Percentiles rank a stretch among this genome's conserved stretches.
These are phyloP conservation scores for Haliclystus octoradiatus DNA, from an alignment of 30 jellyfish, hydroid and myxozoan species.

Conservation along the genomic window DNA sequence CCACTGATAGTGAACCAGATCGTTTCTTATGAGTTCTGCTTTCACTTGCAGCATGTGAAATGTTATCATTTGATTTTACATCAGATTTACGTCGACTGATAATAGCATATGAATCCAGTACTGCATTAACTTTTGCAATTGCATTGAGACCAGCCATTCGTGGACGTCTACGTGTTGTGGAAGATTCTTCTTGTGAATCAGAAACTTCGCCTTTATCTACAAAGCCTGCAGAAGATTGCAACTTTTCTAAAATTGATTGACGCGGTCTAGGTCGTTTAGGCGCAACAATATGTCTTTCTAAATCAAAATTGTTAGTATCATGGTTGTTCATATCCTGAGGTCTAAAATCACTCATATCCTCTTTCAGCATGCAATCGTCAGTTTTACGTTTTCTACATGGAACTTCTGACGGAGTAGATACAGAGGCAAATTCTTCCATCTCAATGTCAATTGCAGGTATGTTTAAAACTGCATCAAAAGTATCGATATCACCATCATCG, in stretches of 20 bases:
- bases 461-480: too few relatives aligned
- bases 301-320: background rate
- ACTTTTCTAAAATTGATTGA: constrained; percentile 23
- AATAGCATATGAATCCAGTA: constrained; percentile 21
- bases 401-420: too few relatives aligned
- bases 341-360: too few relatives aligned
- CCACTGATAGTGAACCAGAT: background rate
- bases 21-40: too few relatives aligned
- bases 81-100: background rate
- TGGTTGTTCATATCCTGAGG: background rate
- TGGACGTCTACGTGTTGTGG: constrained; percentile 61
- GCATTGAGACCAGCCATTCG: constrained; percentile 97
- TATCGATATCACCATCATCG: background rate
- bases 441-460: too few relatives aligned
- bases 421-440: too few relatives aligned
- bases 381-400: too few relatives aligned
- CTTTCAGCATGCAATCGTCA: background rate
- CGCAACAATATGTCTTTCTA: background rate
- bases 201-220: constrained; percentile 45
- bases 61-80: background rate
- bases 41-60: background rate
- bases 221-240: constrained; percentile 54
- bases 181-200: constrained; percentile 15
- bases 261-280: constrained; percentile 11
- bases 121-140: constrained; percentile 95